Base-by-base conservation (phyloP, 2,797 vertebrate species). In the Hydrolagus colliei region DNA sequence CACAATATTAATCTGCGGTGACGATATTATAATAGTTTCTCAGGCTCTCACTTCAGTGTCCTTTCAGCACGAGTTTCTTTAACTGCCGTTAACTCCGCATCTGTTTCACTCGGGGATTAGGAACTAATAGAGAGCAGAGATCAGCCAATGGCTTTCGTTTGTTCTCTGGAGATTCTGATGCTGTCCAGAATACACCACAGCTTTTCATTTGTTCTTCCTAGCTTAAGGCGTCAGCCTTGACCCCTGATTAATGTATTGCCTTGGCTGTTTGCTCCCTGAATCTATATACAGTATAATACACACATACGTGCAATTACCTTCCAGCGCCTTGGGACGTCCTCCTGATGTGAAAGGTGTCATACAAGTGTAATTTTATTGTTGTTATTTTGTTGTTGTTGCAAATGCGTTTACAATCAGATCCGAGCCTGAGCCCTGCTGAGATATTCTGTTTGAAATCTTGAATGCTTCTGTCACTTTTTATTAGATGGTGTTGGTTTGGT, bases 111-210 rank as follows among this genome's bases (percentile, higher is more conserved):
- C 65, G 67, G 75, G 75, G 78, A 67, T 67, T 9, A 32, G 10
- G 16, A 41, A 41, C 65, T 35, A 62, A 35, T 67, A 35, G 35
- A 52, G 22, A 82, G 62, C 14, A 82, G 74, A 20, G 35, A 76
- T 52, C 41, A 52, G 74, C 74, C 52, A 20, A 67, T 22, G 41
- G 63, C 32, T 71, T 16, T 84, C 35, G 68, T 84, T 84, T 84
- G 79, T 67, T 84, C 22, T 84, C 79, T 84, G 27, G 63, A 16
- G 65, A 7, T 84, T 71, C 78, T 84, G 79, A 68, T 41, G 63
- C 27, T 84, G 63, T 35, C 65, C 32, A 68, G 67, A 71, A 68
- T 41, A 61, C 62, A 67, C 62, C 27, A 4, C 16, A 77, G 75
- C 75, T 77, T 77, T 52, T 52, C 41, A 52, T 52, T 52, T 77